A percentile compares a stretch with the other conserved stretches of the same genome.
phyloP scores from a whole-genome alignment of 2,888 invertebrate genomes.

The Artemia sp. region DNA sequence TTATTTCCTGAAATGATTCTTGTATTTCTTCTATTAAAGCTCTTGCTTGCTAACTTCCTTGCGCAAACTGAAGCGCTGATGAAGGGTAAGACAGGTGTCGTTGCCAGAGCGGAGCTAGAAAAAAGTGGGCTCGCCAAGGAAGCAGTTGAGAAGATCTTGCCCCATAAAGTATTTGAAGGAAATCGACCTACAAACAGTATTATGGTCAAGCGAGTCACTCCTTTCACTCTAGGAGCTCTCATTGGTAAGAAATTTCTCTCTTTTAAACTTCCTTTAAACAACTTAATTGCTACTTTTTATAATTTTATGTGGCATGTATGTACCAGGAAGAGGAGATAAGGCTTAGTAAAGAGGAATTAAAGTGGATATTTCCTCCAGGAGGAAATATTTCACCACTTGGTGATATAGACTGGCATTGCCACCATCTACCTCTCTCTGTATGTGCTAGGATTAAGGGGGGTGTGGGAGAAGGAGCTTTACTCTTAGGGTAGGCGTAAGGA shows the following conservation, averaged over 20 bases:
- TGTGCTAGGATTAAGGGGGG: too few species aligned
- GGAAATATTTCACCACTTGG: too few species aligned
- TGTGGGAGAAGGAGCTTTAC: too few species aligned
- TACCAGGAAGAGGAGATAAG: not conserved
- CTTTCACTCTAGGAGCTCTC: slow-evolving; percentile 77
- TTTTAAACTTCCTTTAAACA: slow-evolving; percentile 3
- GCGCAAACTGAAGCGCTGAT: slow-evolving; percentile 98
- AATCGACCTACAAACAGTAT: slow-evolving; percentile 96
- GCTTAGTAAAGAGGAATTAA: not conserved
- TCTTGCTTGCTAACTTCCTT: slow-evolving; percentile 85
- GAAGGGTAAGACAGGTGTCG: slow-evolving; percentile 49
- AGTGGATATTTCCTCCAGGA: not conserved
- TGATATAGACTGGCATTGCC: too few species aligned
- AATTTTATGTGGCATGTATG: not conserved
- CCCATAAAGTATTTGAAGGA: slow-evolving; percentile 91
- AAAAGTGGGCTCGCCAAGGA: slow-evolving; percentile 48
- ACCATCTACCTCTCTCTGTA: too few species aligned
- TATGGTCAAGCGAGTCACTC: slow-evolving; percentile 72
- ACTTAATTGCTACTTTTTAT: not conserved
- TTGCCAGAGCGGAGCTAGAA: slow-evolving; percentile 61
- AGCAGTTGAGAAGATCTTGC: slow-evolving; percentile 49
- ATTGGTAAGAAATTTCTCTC: slow-evolving; percentile 48
- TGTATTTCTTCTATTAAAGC: slow-evolving; percentile 34
- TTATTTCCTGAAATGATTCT: not conserved
- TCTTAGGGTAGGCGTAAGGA: too few species aligned